Evolutionary conservation across 2,888 invertebrate species (phyloP).

Genomic region (Linyphia triangularis): DNA sequence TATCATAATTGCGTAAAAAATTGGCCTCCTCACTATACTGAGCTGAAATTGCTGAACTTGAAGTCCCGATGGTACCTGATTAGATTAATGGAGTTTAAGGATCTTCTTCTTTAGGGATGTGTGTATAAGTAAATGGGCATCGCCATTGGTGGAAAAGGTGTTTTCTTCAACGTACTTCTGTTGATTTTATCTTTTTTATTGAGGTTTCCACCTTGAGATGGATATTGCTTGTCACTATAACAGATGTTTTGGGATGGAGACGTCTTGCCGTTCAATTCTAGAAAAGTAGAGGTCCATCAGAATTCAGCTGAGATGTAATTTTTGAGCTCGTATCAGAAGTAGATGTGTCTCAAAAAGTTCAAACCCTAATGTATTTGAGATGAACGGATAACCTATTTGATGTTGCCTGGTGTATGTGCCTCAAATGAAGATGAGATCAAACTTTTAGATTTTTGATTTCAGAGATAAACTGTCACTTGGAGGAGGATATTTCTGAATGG

Average conservation of each 20-base stretch:
- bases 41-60: slow-evolving; percentile 34
- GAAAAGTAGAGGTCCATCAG: background rate
- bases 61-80: slow-evolving; percentile 45
- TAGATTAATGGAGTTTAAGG: slow-evolving; percentile 59
- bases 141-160: slow-evolving; percentile 32
- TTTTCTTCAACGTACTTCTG: slow-evolving; percentile 13
- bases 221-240: slow-evolving; percentile 29
- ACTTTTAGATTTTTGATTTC: too few relatives aligned
- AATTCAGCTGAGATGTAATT: background rate
- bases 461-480: too few relatives aligned
- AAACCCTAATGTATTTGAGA: too few relatives aligned
- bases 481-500: too few relatives aligned
- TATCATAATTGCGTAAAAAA: slow-evolving; percentile 60
- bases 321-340: background rate
- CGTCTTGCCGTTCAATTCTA: slow-evolving; percentile 21
- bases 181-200: slow-evolving; percentile 44
- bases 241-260: slow-evolving; percentile 6
- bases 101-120: slow-evolving; percentile 31
- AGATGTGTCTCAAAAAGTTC: too few relatives aligned
- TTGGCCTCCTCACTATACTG: slow-evolving; percentile 47
- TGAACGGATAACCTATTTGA: too few relatives aligned
- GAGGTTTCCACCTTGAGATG: slow-evolving; percentile 14
- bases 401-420: too few relatives aligned
- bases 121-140: slow-evolving; percentile 44
- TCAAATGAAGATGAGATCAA: too few relatives aligned